Base-by-base conservation (phyloP, 2,888 invertebrate species). In the Lasioglossum marginatum region DNA sequence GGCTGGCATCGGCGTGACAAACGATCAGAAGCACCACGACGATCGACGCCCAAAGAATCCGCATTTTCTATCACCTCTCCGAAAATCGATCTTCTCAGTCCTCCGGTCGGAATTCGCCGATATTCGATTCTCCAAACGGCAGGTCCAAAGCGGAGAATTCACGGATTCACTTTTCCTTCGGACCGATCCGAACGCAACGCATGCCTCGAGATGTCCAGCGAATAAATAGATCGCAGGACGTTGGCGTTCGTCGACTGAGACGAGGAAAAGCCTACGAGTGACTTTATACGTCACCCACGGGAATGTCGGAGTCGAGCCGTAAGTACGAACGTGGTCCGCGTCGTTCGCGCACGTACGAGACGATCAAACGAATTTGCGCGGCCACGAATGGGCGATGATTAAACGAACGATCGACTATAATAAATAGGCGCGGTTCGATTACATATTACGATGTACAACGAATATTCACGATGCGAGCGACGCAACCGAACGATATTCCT, bases 251-350 rank as follows among this genome's bases (percentile, higher is more conserved):
- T 85, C 88, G 91, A 94, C 94, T 94, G 94, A 90, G 90, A 91
- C 91, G 87, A 89, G 92, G 92, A 94, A 92, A 92, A 90, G 88
- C 90, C 88, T 85, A 89, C 88, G 82, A 89, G 90, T 90, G 93
- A 92, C 94, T 95, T 95, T 95, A 95, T 95, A 95, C 92, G 90
- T 94, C 94, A 95, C 95, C 95, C 94, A 95, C 95, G 92, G 74
- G 75, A 81, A 70, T 57, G 71, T 57, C 57, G 27, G 57, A 31
- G 78, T 16, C 72, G 71, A 31, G 71, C 31, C 71, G 71, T 27
- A 23, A 43, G 57, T 72, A 31, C 31, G 63, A 12, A 63, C 63
- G 63, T 31, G 63, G 57, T n/a, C 4, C 63, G 63, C 71, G 78
- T 37, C 40, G 43, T 78, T 31, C 57, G 34, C 57, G 70, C 70